Base-by-base conservation (phyloP, 2,113 vertebrate genomes). In the Argyrosomus japonicus region DNA sequence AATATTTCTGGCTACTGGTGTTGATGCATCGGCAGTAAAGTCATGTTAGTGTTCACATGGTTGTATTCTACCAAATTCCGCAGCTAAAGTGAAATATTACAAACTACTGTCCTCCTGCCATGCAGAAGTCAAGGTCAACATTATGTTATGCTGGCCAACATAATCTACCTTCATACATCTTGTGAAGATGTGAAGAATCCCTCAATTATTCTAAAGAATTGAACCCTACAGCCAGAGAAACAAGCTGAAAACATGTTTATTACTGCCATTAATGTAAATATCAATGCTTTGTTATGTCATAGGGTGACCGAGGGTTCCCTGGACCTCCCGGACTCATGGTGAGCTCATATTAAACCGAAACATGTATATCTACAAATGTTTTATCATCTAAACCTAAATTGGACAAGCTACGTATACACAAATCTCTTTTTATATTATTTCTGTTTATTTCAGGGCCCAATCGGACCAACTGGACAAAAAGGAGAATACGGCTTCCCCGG, bases 401-500 rank as follows among this genome's bases (percentile, higher is more conserved):
- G 12, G 63, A 25, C 32, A 43, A 17, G 14, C 48, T 75, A 40
- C 7, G 0, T 2, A 0, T 0, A 47, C 25, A 47, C 25, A 69
- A 14, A 58, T 67, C 3, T 19, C 0, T 64, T 19, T 27, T 43
- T n/a, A 27, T 76, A 40, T 40, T 40, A 8, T 50, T 54, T 75
- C 8, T 71, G 58, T 75, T 32, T 67, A 40, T 92, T 73, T 74
- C 79, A 99, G 98, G 98, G 98, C 18, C 96, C 97, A 75, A 88
- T 88, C 70, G 98, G 98, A 94, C 95, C 94, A 43, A 10, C 83
- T 11, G 98, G 98, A 88, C 94, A 92, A 68, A 99, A 98, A 95
- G 98, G 98, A 95, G 98, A 97, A 83, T 96, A 97, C 75, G 98
- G 98, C 51, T 94, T 99, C 64, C 97, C 98, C 0, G 98, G 98